Evolutionary conservation across 2,797 vertebrate species (phyloP).

Genomic region (Catamblyrhynchus diadema): DNA sequence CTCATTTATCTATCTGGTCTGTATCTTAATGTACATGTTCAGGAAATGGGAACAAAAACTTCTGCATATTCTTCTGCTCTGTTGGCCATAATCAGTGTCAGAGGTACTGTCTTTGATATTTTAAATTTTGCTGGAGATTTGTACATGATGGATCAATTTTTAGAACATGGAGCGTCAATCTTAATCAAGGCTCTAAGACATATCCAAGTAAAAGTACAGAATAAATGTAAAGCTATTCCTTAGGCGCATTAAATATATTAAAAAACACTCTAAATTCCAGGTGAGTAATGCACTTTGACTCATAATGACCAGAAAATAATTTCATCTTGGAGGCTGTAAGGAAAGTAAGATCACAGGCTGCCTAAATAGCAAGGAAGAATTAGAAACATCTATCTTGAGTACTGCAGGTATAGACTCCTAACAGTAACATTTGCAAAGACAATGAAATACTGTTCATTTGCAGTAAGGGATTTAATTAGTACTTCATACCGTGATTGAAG

Average conservation of each 20-base stretch:
- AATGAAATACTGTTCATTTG: not conserved
- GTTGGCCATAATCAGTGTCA: not conserved
- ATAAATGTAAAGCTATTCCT: not conserved
- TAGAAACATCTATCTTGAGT: not conserved
- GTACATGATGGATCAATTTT: not conserved
- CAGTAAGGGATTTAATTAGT: slow-evolving; percentile 11
- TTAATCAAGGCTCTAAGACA: not conserved
- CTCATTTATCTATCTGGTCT: not conserved
- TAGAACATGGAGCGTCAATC: not conserved
- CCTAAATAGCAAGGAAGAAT: slow-evolving; percentile 8
- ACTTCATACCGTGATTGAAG: not conserved
- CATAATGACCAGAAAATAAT: not conserved
- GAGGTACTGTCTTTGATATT: not conserved
- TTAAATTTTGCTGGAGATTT: not conserved
- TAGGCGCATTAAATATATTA: not conserved
- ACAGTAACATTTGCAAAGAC: slow-evolving; percentile 2
- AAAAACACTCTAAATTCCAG: not conserved
- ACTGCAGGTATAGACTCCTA: not conserved
- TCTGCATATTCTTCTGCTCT: not conserved
- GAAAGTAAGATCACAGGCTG: not conserved
- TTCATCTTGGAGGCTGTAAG: not conserved
- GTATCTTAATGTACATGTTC: not conserved
- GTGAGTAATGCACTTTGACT: slow-evolving; percentile 16
- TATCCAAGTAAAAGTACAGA: not conserved
- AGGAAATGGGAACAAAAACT: not conserved